phyloP scores from a whole-genome alignment of 2,888 invertebrate genomes.

The Miltochrista miniata region DNA sequence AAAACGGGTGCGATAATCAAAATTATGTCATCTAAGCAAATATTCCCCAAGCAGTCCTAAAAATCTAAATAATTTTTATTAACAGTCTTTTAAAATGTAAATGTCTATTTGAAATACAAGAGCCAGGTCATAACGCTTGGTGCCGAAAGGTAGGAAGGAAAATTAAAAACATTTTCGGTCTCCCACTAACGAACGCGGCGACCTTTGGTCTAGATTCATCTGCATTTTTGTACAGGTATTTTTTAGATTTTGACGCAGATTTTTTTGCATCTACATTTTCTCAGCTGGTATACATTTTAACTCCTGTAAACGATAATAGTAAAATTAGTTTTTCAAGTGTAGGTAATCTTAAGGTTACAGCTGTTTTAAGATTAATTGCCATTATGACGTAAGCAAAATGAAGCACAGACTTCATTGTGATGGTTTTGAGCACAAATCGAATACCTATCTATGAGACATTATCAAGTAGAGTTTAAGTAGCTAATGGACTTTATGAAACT shows the following conservation, averaged over 20 bases:
- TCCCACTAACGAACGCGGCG: constrained; percentile 41
- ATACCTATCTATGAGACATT: too few relatives aligned
- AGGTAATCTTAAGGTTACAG: too few relatives aligned
- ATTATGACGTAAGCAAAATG: too few relatives aligned
- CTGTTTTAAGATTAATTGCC: too few relatives aligned
- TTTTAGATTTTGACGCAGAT: constrained; percentile 35
- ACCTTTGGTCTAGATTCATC: constrained; percentile 35
- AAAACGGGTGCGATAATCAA: too few relatives aligned
- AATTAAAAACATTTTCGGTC: constrained; percentile 61
- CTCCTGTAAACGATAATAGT: too few relatives aligned
- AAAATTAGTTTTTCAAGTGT: too few relatives aligned
- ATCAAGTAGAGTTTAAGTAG: too few relatives aligned
- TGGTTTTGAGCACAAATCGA: too few relatives aligned
- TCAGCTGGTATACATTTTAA: constrained; percentile 20
- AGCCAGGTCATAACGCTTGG: constrained; percentile 51
- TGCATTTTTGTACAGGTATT: constrained; percentile 49
- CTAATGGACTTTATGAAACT: too few relatives aligned
- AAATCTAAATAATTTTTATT: constrained; percentile 22
- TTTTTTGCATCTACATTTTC: constrained; percentile 35
- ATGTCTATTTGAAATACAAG: constrained; percentile 34
- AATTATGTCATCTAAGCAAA: constrained; percentile 3
- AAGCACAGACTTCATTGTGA: too few relatives aligned
- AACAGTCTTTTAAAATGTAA: constrained; percentile 31
- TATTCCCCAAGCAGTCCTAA: constrained; percentile 12
- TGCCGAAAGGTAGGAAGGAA: constrained; percentile 63